A percentile compares a stretch with the other conserved stretches of the same genome.
Conservation (phyloP, 2,113 vertebrate genomes). For the Cavia aperea region DNA sequence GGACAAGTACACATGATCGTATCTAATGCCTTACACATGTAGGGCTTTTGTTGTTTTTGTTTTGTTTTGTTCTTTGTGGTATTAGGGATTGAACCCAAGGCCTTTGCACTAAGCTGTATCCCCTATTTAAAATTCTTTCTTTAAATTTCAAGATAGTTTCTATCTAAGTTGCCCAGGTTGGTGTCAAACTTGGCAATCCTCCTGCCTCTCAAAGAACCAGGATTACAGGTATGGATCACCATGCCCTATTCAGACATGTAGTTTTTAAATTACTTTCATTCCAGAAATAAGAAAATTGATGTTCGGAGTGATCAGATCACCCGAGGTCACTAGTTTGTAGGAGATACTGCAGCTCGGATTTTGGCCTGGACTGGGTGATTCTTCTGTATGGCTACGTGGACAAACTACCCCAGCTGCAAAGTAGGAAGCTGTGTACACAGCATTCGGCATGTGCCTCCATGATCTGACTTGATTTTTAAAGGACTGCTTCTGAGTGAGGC, state of each 20-base stretch:
- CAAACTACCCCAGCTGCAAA: not conserved
- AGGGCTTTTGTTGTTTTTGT: not conserved
- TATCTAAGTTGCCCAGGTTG: not conserved
- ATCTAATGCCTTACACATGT: not conserved
- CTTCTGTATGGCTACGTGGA: accelerated
- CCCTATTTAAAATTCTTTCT: not conserved
- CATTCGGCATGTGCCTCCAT: not conserved
- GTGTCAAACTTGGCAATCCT: not conserved
- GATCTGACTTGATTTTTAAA: not conserved
- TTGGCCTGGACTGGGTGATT: not conserved
- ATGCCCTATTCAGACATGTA: not conserved
- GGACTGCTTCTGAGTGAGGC: not conserved
- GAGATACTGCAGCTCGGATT: not conserved
- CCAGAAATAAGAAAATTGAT: not conserved
- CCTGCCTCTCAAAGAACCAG: not conserved
- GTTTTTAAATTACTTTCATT: not conserved
- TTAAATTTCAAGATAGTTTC: not conserved
- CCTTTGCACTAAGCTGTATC: not conserved
- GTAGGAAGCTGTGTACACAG: accelerated
- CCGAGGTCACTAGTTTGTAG: not conserved
- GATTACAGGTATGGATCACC: not conserved
- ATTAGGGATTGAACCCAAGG: not conserved
- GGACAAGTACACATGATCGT: not conserved
- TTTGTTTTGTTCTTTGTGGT: not conserved
- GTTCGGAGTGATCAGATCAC: not conserved